Base-by-base conservation (phyloP, 2,888 invertebrate genomes). In the Eupelmus urozonus region DNA sequence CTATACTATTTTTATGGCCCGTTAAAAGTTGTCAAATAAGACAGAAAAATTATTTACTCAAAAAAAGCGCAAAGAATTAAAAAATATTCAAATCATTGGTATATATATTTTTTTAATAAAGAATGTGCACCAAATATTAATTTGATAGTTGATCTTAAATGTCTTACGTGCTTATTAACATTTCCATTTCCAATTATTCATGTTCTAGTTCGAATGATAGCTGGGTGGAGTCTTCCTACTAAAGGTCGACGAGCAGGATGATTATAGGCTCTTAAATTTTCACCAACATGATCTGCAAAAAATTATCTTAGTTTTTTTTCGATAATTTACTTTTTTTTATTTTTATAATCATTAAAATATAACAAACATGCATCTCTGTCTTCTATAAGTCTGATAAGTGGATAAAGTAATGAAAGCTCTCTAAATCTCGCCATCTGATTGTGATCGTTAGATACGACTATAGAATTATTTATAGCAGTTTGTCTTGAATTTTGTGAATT, bases 211-310 rank as follows among this genome's bases (percentile, higher is more conserved):
- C 82, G 80, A 29, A 82, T 76, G 53, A 86, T 83, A 49, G 76
- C 79, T 20, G 83, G 83, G 75, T 85, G 86, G 57, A 86, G 81
- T 81, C 86, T 82, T 9, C 84, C 77, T 16, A 82, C 79, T 2
- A 82, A 71, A 18, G 82, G 82, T 34, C 81, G 80, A 69, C 76
- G 85, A 59, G 84, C 72, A 9, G 85, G 82, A 34, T 78, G 78
- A 53, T 78, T 81, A n/a, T 84, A 66, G 23, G 81, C 75, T 59
- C 81, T 78, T 27, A 81, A 67, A 57, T 80, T 79, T 74, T 85
- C 84, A 18, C 82, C 81, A 49, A 81, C 62, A 69, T 83, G 80
- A 82, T 70, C 85, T 85, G 29, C n/a, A 73, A 60, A 72, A 78
- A 23, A 49, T 63, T 57, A 34, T 11, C 40, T 53, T 62, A 13